Percentiles rank a stretch among this genome's conserved stretches.
Evolutionary conservation across 2,113 vertebrate genomes (phyloP).

Genomic region (Istiophorus platypterus): DNA sequence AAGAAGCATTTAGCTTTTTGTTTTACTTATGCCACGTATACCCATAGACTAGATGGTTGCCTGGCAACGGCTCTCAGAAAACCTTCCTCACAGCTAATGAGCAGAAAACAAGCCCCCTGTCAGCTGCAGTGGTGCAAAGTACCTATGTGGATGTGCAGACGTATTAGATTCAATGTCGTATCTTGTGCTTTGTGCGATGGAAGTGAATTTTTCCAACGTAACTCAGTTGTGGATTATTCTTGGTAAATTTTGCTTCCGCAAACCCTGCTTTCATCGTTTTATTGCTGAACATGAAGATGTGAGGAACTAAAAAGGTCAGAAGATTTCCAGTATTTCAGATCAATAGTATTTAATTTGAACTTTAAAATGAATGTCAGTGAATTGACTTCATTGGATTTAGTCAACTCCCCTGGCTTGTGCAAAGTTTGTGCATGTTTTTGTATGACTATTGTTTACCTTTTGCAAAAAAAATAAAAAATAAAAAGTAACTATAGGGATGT

Average conservation of each 20-base stretch:
- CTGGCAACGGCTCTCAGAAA: constrained; percentile 22
- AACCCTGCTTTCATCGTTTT: background rate
- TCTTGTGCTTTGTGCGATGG: background rate
- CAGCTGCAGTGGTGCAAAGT: background rate
- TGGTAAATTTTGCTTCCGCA: background rate
- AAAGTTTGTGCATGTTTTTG: background rate
- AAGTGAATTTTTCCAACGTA: background rate
- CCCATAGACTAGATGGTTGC: background rate
- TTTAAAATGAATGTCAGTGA: background rate
- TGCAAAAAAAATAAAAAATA: too few relatives aligned
- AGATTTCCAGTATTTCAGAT: background rate
- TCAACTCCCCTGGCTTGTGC: background rate
- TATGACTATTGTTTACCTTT: background rate
- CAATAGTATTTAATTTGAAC: background rate
- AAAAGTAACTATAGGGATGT: too few relatives aligned
- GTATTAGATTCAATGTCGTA: background rate
- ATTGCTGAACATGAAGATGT: background rate
- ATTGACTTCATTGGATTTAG: background rate
- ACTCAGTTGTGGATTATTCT: background rate
- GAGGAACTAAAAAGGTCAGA: background rate
- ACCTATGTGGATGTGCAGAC: background rate
- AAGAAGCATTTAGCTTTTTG: background rate
- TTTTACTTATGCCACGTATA: background rate
- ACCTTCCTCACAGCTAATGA: background rate
- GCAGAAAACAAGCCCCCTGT: background rate